Base-by-base conservation (phyloP, 2,888 invertebrate species). In the Galeruca laticollis region DNA sequence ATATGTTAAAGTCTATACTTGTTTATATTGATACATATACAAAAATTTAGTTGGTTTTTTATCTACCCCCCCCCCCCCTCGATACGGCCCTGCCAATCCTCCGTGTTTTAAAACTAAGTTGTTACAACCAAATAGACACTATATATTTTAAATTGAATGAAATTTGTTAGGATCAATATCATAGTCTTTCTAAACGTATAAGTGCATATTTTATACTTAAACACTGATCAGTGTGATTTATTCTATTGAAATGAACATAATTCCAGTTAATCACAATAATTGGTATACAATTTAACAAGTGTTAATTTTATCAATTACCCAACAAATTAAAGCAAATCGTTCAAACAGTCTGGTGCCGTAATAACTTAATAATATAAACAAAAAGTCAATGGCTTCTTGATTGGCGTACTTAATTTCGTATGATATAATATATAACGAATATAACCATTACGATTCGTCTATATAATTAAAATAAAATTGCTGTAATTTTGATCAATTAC, bases 401-500 rank as follows among this genome's bases (percentile, higher is more conserved):
- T 83, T 84, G 81, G 82, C 82, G 79, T 79, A 81, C 82, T 80
- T 79, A 81, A 82, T 72, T 70, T 73, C 81, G 77, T 82, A 80
- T 80, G 81, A 82, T 82, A 80, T 83, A 82, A 81, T 82, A 77
- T 78, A 76, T 79, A 79, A 79, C 80, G 82, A 83, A 64, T 64
- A 64, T 52, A 63, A 63, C 54, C 52, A 63, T 54, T 82, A 81
- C 79, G 79, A 78, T 82, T 81, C 82, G 80, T 81, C 75, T 72
- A 70, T 82, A 81, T 83, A 84, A 84, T 84, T 84, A 84, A 83
- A 82, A 81, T 73, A 80, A 84, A 84, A 84, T 84, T 83, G 82
- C 82, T 80, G 82, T 84, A 85, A 85, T 84, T 84, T 84, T 80
- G 81, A 82, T 81, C 83, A 84, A 84, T 84, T 84, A 84, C 72